Percentiles rank a stretch among this genome's conserved stretches.
These are phyloP conservation scores for Columbina picui DNA, from an alignment of 2,113 vertebrate species.

Conservation along the genomic window DNA sequence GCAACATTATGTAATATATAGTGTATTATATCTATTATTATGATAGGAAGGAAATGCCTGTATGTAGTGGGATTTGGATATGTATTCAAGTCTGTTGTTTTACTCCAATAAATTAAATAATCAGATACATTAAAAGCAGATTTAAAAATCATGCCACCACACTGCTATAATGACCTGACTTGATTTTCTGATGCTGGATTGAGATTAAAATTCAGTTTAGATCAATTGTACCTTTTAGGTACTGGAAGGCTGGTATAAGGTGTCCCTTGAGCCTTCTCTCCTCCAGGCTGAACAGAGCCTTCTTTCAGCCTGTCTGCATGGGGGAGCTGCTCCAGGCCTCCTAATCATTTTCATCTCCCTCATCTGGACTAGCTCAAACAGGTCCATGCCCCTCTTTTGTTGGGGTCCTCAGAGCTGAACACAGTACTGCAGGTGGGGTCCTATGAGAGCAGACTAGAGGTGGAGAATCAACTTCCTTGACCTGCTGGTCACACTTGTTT, in stretches of 20 bases:
- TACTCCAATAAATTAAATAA: neutral
- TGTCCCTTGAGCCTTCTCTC: neutral
- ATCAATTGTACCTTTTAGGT: neutral
- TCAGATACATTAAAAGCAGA: neutral
- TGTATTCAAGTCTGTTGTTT: neutral
- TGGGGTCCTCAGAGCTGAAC: neutral
- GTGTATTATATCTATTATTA: neutral
- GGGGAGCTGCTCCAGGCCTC: neutral
- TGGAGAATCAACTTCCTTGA: neutral
- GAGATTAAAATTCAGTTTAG: neutral
- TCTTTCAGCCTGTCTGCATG: neutral
- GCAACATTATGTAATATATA: neutral
- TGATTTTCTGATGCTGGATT: neutral
- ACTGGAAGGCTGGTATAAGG: neutral
- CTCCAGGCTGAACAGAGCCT: neutral
- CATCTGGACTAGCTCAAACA: rapidly evolving
- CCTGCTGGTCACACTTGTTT: neutral
- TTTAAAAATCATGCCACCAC: neutral
- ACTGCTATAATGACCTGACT: neutral
- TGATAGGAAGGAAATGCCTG: neutral
- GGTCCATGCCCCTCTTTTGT: neutral
- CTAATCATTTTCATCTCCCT: neutral
- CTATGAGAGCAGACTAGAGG: neutral
- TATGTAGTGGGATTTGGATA: neutral
- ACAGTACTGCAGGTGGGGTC: neutral